A percentile compares a stretch with the other conserved stretches of the same genome.
Conservation (phyloP, 2,888 invertebrate species). For the Xestobium rufovillosum region DNA sequence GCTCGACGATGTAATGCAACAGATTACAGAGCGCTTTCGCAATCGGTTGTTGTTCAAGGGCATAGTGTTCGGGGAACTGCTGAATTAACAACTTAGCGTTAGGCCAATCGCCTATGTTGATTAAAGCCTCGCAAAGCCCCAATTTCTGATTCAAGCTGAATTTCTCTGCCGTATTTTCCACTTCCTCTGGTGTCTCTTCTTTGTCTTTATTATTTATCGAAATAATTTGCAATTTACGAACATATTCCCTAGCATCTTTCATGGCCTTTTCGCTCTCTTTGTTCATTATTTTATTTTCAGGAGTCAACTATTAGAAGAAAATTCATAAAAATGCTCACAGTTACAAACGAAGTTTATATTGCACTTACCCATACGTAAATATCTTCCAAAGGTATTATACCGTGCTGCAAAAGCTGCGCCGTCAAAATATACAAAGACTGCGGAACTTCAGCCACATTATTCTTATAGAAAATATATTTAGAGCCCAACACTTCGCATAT, state of each 20-base stretch:
- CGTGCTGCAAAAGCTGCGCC: slow-evolving; percentile 82
- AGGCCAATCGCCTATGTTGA: slow-evolving; percentile 86
- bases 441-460: slow-evolving; percentile 63
- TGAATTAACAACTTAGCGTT: slow-evolving; percentile 73
- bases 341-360: slow-evolving; percentile 12
- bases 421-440: slow-evolving; percentile 82
- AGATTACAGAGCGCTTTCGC: slow-evolving; percentile 71
- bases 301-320: slow-evolving; percentile 57
- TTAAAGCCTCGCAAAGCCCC: slow-evolving; percentile 80
- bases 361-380: slow-evolving; percentile 87
- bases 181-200: slow-evolving; percentile 62
- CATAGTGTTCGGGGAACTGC: slow-evolving; percentile 73
- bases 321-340: slow-evolving; percentile 15
- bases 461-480: slow-evolving; percentile 68
- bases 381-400: slow-evolving; percentile 76
- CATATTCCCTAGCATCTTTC: slow-evolving; percentile 76
- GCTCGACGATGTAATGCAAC: slow-evolving; percentile 78
- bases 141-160: slow-evolving; percentile 80
- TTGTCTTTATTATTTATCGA: slow-evolving; percentile 74
- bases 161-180: slow-evolving; percentile 57
- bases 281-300: slow-evolving; percentile 74
- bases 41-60: slow-evolving; percentile 70
- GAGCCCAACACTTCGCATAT: slow-evolving; percentile 93
- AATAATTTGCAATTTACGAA: slow-evolving; percentile 76
- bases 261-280: slow-evolving; percentile 77